Evolutionary conservation across 1,140 invertebrate genomes (phyloP).

Genomic region (Heliconius congener): DNA sequence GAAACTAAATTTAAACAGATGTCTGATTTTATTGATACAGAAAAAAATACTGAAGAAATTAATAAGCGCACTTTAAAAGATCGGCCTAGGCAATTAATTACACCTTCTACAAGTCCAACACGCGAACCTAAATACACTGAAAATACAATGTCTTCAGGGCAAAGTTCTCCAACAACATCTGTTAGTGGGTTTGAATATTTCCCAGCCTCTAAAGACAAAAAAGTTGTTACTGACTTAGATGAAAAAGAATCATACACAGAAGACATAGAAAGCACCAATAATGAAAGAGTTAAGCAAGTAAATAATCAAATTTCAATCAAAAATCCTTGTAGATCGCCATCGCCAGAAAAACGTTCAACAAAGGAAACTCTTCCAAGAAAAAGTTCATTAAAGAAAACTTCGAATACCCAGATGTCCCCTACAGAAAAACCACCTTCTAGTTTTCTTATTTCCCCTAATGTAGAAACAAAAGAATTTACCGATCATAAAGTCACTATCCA

Average conservation of each 20-base stretch:
- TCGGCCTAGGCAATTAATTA: constrained; percentile 59
- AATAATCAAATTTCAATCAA: constrained; percentile 53
- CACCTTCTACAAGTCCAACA: constrained; percentile 75
- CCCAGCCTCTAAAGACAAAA: constrained; percentile 56
- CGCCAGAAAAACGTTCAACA: constrained; percentile 62
- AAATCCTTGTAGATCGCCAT: constrained; percentile 70
- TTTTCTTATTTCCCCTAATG: constrained; percentile 66
- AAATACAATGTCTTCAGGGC: constrained; percentile 62
- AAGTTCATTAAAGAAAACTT: constrained; percentile 78
- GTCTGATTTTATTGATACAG: constrained; percentile 53
- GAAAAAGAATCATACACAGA: constrained; percentile 40
- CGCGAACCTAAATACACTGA: constrained; percentile 65
- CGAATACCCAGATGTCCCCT: constrained; percentile 49
- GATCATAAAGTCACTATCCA: constrained; percentile 59
- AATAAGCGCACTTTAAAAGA: constrained; percentile 55
- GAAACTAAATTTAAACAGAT: constrained; percentile 51
- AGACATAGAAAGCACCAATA: constrained; percentile 39
- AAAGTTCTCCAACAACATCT: constrained; percentile 80
- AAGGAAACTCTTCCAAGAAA: constrained; percentile 71
- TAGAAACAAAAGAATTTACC: constrained; percentile 50
- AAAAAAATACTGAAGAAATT: constrained; percentile 55
- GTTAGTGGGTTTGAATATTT: constrained; percentile 79
- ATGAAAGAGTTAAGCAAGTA: constrained; percentile 31
- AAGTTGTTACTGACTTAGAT: constrained; percentile 71
- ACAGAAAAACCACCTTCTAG: constrained; percentile 68